Evolutionary conservation across 92 coral and sea anemone genomes (phyloP).

Genomic region (Virgularia gustaviana): DNA sequence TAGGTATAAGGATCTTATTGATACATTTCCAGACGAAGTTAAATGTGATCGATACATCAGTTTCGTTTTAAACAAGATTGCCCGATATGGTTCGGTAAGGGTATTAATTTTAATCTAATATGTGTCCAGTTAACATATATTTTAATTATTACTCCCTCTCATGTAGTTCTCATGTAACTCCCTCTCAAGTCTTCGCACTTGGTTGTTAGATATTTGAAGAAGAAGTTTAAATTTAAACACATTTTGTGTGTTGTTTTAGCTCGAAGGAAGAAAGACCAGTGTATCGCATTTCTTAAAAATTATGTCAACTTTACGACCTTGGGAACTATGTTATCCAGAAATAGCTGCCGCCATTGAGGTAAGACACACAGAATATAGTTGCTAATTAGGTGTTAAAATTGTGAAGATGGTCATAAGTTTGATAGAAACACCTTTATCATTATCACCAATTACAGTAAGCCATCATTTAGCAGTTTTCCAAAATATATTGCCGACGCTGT

Average conservation of each 20-base stretch:
- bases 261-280: slow-evolving; percentile 89
- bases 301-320: slow-evolving; percentile 69
- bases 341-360: slow-evolving; percentile 97
- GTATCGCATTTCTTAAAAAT: slow-evolving; percentile 79
- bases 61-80: slow-evolving; percentile 84
- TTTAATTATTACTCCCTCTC: no score
- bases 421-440: no score
- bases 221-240: not conserved
- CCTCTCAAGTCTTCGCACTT: not conserved
- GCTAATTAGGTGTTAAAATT: no score
- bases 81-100: slow-evolving; percentile 88
- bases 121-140: no score
- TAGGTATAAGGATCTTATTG: slow-evolving; percentile 91
- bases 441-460: no score
- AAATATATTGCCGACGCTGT: no score
- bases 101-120: no score
- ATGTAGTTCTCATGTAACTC: no score
- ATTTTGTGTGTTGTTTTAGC: slow-evolving; percentile 32
- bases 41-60: slow-evolving; percentile 78
- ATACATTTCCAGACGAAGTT: slow-evolving; percentile 73
- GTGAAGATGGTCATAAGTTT: no score
- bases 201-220: not conserved
- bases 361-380: not conserved
- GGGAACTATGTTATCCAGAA: slow-evolving; percentile 95
- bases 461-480: no score